Evolutionary conservation across 2,797 vertebrate species (phyloP).

Genomic region (Morus bassanus): DNA sequence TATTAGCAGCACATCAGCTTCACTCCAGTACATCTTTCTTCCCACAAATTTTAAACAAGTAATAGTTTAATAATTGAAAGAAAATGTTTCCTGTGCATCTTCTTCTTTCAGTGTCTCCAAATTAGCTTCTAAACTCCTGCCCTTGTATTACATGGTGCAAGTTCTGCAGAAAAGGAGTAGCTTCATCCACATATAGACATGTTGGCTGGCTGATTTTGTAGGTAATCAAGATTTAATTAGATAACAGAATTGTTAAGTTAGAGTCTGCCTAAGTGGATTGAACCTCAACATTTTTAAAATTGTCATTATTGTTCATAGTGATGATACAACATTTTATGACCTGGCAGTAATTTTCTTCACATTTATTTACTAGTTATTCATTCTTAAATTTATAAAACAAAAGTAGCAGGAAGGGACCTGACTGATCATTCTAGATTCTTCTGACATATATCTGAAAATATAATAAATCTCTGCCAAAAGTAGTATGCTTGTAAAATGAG

Average conservation of each 20-base stretch:
- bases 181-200: background rate
- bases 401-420: background rate
- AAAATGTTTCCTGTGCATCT: background rate
- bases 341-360: background rate
- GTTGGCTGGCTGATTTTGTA: background rate
- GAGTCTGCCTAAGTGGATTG: background rate
- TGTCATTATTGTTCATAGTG: background rate
- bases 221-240: background rate
- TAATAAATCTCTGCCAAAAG: background rate
- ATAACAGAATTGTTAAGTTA: background rate
- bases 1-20: background rate
- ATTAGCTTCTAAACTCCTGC: background rate
- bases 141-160: background rate
- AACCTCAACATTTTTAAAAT: background rate
- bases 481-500: background rate
- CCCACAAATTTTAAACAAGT: background rate
- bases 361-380: slow-evolving; percentile 4
- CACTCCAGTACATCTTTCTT: background rate
- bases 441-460: background rate
- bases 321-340: background rate
- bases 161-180: background rate
- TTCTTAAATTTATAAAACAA: background rate
- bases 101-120: background rate
- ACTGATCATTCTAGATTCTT: background rate
- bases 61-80: background rate